A percentile compares a stretch with the other conserved stretches of the same genome.
Evolutionary conservation across 2,888 invertebrate species (phyloP).

Genomic region (Ormyrus rosae): DNA sequence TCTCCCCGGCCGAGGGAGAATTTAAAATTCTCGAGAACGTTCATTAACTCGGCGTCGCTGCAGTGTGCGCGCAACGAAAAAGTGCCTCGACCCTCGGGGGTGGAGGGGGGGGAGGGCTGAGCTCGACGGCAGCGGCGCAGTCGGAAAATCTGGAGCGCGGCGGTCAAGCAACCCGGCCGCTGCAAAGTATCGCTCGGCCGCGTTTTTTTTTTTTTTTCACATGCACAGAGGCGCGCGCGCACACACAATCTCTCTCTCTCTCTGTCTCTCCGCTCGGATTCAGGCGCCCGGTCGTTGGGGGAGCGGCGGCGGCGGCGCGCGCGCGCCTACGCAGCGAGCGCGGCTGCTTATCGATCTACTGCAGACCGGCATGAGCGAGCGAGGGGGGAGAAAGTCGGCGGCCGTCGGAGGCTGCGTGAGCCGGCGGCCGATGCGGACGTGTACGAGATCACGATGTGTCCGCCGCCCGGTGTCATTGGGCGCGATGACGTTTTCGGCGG

Average conservation of each 20-base stretch:
- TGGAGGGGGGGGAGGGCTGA: neutral
- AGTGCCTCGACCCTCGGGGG: neutral
- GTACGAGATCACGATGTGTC: too few species aligned
- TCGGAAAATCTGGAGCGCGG: conserved; percentile 33
- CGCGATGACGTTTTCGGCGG: neutral
- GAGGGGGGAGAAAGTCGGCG: conserved; percentile 1
- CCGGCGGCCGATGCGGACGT: neutral
- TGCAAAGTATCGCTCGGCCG: conserved; percentile 31
- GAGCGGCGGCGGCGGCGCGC: neutral
- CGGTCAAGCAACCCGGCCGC: conserved; percentile 36
- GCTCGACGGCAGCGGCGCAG: neutral
- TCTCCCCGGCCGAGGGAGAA: too few species aligned
- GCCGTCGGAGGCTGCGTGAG: neutral
- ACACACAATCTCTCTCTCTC: neutral
- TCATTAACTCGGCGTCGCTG: too few species aligned
- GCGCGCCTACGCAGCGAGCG: conserved; percentile 23
- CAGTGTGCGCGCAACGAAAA: too few species aligned
- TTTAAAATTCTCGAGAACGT: too few species aligned
- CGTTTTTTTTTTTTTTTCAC: neutral
- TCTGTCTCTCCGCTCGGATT: neutral
- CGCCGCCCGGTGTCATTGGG: neutral
- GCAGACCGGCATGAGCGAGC: conserved; percentile 37
- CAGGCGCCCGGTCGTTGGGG: neutral
- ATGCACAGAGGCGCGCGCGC: neutral
- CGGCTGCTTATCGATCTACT: conserved; percentile 52